Conservation (phyloP, 2,113 vertebrate genomes). For the Gobiocypris rarus region DNA sequence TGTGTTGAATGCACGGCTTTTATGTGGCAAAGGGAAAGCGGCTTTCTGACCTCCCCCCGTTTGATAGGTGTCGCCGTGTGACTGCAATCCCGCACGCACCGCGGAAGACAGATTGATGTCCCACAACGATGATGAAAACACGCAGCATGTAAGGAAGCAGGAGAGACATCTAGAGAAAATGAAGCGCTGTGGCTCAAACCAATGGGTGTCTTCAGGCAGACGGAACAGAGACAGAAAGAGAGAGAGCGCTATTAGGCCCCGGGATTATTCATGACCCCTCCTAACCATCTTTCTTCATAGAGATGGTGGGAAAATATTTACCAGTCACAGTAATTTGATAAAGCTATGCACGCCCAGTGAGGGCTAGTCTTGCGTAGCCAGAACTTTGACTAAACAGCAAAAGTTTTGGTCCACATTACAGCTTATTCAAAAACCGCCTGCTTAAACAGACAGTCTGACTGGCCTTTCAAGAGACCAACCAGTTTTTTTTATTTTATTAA, state of each 20-base stretch:
- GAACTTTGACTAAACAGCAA: not conserved
- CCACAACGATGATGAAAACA: constrained; percentile 56
- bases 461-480: not conserved
- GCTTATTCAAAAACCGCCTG: not conserved
- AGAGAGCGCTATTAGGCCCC: not conserved
- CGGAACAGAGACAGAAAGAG: not conserved
- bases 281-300: constrained; percentile 35
- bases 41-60: constrained; percentile 44
- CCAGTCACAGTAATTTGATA: constrained; percentile 5
- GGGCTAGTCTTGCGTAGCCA: constrained; percentile 7
- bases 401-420: not conserved
- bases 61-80: constrained; percentile 50
- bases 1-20: constrained; percentile 40
- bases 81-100: constrained; percentile 15
- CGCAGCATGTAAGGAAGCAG: constrained; percentile 28
- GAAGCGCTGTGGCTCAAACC: constrained; percentile 9
- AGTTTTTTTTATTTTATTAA: not conserved
- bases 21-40: constrained; percentile 33
- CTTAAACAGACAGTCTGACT: not conserved
- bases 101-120: constrained; percentile 54
- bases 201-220: constrained; percentile 18
- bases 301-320: constrained; percentile 24
- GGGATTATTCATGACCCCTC: constrained; percentile 37
- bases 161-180: constrained; percentile 45
- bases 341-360: not conserved